These are phyloP conservation scores for Cheilosia soror DNA, from an alignment of 2,888 invertebrate genomes.

Conservation along the genomic window DNA sequence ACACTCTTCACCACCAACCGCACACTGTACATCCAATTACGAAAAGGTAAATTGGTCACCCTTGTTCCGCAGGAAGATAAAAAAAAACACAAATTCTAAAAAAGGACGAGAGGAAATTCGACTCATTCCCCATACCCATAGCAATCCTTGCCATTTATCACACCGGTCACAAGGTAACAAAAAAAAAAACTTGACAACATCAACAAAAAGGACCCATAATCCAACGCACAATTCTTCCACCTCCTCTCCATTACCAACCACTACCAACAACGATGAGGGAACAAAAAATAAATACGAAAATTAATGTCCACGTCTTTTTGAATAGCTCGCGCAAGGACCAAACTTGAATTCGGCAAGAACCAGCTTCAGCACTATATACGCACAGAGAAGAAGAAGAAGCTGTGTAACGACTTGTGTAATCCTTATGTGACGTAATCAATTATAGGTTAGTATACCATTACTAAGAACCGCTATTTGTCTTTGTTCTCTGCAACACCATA, in stretches of 20 bases:
- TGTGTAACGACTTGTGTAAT: constrained; percentile 74
- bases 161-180: constrained; percentile 53
- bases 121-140: constrained; percentile 14
- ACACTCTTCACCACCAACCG: background rate
- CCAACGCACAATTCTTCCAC: constrained; percentile 52
- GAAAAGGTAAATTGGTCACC: constrained; percentile 68
- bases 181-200: constrained; percentile 31
- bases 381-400: constrained; percentile 23
- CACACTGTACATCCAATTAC: constrained; percentile 65
- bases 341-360: constrained; percentile 36
- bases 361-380: constrained; percentile 20
- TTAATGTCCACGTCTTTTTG: constrained; percentile 63
- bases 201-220: constrained; percentile 67
- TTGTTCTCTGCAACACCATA: constrained; percentile 49
- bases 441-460: constrained; percentile 74
- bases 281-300: constrained; percentile 50
- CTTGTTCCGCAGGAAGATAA: constrained; percentile 22
- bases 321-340: constrained; percentile 45
- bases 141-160: constrained; percentile 61
- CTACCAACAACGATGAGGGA: constrained; percentile 5
- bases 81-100: background rate
- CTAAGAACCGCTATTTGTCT: constrained; percentile 73
- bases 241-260: constrained; percentile 27
- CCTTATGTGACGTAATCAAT: constrained; percentile 75
- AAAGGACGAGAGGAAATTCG: constrained; percentile 29